Conservation (phyloP, 1,140 invertebrate species). For the Elymnias hypermnestra region DNA sequence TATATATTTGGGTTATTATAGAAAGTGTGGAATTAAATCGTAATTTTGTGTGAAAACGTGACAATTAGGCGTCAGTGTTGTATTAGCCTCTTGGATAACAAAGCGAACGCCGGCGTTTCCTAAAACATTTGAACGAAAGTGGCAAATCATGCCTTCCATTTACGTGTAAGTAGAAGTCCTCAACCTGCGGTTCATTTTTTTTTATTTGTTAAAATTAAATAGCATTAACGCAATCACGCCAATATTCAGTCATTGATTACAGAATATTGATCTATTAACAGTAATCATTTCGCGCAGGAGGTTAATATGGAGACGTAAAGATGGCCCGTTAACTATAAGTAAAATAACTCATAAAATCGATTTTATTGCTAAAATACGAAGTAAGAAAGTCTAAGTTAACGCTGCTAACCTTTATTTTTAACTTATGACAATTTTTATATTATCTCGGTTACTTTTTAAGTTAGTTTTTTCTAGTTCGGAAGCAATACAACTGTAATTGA, state of each 20-base stretch:
- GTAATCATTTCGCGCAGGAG: too few relatives aligned
- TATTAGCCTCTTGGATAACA: constrained; percentile 46
- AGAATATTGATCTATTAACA: too few relatives aligned
- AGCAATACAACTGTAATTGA: too few relatives aligned
- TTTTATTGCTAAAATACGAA: too few relatives aligned
- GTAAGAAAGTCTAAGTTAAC: too few relatives aligned
- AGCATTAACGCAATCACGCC: neutral
- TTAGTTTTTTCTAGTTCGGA: too few relatives aligned
- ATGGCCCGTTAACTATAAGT: too few relatives aligned
- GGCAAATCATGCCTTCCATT: constrained; percentile 68
- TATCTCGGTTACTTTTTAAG: too few relatives aligned
- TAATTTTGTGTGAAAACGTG: constrained; percentile 64
- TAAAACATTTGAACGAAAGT: constrained; percentile 66
- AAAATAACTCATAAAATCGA: too few relatives aligned
- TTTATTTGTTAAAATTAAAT: neutral
- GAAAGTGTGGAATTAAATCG: constrained; percentile 62
- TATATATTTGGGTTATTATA: constrained; percentile 49
- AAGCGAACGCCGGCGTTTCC: constrained; percentile 41
- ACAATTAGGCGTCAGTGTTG: constrained; percentile 49
- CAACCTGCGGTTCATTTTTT: constrained; percentile 10
- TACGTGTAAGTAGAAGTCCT: constrained; percentile 24
- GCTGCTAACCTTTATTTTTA: too few relatives aligned
- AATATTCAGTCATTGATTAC: neutral
- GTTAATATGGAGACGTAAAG: too few relatives aligned
- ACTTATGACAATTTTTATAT: too few relatives aligned